These are phyloP conservation scores for Heliconius ismenius DNA, from an alignment of 2,888 invertebrate species.

Conservation along the genomic window DNA sequence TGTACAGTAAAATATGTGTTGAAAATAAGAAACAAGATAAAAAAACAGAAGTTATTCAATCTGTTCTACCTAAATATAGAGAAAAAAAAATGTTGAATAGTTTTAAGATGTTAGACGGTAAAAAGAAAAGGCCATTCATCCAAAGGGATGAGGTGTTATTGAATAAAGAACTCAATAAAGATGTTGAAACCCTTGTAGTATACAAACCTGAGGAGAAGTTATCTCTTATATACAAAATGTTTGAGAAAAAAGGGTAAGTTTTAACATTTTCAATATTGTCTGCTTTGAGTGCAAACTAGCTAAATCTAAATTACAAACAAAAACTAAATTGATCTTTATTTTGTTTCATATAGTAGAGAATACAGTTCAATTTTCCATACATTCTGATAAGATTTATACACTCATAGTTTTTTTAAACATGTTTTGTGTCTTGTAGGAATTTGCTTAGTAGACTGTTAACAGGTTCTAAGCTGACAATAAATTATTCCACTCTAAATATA, in stretches of 20 bases:
- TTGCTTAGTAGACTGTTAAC: too few relatives aligned
- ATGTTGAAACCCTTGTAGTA: slow-evolving; percentile 61
- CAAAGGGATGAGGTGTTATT: slow-evolving; percentile 56
- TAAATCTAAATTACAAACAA: too few relatives aligned
- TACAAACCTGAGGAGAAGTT: slow-evolving; percentile 62
- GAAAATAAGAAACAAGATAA: slow-evolving; percentile 57
- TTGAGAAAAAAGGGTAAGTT: slow-evolving; percentile 43
- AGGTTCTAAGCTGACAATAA: too few relatives aligned
- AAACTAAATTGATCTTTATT: too few relatives aligned
- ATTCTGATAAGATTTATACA: too few relatives aligned
- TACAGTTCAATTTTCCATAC: too few relatives aligned
- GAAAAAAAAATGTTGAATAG: slow-evolving; percentile 59
- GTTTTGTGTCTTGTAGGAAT: too few relatives aligned
- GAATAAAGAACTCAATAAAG: slow-evolving; percentile 59
- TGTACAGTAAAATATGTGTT: slow-evolving; percentile 64
- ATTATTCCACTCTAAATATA: too few relatives aligned
- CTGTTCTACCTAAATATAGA: slow-evolving; percentile 65
- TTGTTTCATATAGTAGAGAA: too few relatives aligned
- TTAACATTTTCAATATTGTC: background rate
- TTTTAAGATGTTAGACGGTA: slow-evolving; percentile 43
- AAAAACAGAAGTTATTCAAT: slow-evolving; percentile 65
- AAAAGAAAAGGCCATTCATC: slow-evolving; percentile 44
- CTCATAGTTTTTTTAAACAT: too few relatives aligned
- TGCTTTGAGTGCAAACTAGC: too few relatives aligned
- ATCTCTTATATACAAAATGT: slow-evolving; percentile 62